Percentiles rank a stretch among this genome's conserved stretches.
phyloP scores from a whole-genome alignment of 64 coral and sea anemone species.

The Actinia equina region DNA sequence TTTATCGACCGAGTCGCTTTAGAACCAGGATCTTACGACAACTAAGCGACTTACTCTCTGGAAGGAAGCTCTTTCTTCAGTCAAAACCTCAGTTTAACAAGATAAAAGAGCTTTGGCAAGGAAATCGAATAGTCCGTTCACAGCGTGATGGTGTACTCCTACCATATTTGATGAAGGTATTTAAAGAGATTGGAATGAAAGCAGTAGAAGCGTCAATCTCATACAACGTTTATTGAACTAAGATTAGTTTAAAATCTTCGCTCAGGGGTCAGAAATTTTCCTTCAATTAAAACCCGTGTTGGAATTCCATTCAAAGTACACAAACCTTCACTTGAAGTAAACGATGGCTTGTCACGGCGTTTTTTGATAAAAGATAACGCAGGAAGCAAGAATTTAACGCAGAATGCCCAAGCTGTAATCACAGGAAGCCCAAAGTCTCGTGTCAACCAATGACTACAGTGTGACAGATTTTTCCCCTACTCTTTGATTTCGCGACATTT shows the following conservation, averaged over 20 bases:
- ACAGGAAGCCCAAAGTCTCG: slow-evolving; percentile 17
- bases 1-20: not conserved
- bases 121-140: not conserved
- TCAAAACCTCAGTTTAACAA: not conserved
- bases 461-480: not conserved
- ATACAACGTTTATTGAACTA: slow-evolving; percentile 16
- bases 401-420: not conserved
- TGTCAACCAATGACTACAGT: not conserved
- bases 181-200: not conserved
- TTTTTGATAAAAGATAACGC: not conserved
- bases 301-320: slow-evolving; percentile 25
- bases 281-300: slow-evolving; percentile 9
- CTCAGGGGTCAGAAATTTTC: not conserved
- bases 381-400: slow-evolving; percentile 12
- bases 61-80: not conserved
- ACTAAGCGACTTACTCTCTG: not conserved
- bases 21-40: not conserved
- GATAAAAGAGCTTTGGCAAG: not conserved
- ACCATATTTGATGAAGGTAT: not conserved
- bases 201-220: not conserved
- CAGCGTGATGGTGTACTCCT: not conserved
- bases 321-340: slow-evolving; percentile 6
- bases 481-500: slow-evolving; percentile 23
- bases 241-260: not conserved
- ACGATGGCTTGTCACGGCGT: not conserved